Percentiles rank a stretch among this genome's conserved stretches.
Conservation (phyloP, 2,888 invertebrate species). For the Galerucella pusilla region DNA sequence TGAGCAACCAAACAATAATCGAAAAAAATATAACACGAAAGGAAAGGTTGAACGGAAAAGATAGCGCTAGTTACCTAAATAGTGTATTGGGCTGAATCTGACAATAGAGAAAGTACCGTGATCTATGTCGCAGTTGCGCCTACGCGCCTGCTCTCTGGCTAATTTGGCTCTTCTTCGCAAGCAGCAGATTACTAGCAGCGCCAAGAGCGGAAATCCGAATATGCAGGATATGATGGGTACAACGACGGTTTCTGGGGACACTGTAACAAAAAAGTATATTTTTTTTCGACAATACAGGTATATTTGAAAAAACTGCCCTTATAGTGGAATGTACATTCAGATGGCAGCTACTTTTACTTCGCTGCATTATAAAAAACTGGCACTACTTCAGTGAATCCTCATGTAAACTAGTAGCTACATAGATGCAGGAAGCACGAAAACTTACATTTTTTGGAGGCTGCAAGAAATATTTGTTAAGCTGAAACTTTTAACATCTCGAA, state of each 20-base stretch:
- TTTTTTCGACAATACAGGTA: not conserved
- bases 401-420: too few relatives aligned
- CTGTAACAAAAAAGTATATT: slow-evolving; percentile 68
- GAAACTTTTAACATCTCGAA: too few relatives aligned
- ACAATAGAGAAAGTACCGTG: slow-evolving; percentile 86
- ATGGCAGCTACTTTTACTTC: too few relatives aligned
- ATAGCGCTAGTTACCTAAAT: slow-evolving; percentile 71
- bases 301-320: too few relatives aligned
- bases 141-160: slow-evolving; percentile 83
- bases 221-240: slow-evolving; percentile 91
- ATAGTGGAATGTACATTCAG: too few relatives aligned
- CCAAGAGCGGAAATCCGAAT: slow-evolving; percentile 87
- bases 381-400: too few relatives aligned
- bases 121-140: slow-evolving; percentile 84
- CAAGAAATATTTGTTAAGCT: too few relatives aligned
- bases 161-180: slow-evolving; percentile 84
- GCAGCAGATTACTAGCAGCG: slow-evolving; percentile 88
- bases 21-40: slow-evolving; percentile 21
- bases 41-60: slow-evolving; percentile 43
- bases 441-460: too few relatives aligned
- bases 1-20: slow-evolving; percentile 10
- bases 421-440: too few relatives aligned
- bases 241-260: slow-evolving; percentile 88
- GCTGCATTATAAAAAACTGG: too few relatives aligned
- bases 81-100: slow-evolving; percentile 78